Conservation (phyloP, 2,797 vertebrate species). For the Sebastes cheni region DNA sequence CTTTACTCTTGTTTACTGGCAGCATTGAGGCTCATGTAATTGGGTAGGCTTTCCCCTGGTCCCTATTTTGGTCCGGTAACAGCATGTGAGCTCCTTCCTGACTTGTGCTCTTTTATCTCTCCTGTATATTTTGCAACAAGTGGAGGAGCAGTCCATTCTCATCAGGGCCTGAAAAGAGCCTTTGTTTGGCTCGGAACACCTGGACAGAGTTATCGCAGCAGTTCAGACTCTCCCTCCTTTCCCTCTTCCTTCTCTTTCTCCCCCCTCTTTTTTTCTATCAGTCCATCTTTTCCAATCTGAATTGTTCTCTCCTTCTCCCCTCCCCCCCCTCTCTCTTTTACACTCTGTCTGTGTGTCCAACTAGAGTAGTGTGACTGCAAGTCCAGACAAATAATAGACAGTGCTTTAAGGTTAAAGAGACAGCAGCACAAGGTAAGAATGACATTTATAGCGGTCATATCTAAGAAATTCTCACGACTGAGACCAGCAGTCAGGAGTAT, state of each 20-base stretch:
- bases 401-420: neutral
- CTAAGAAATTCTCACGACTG: neutral
- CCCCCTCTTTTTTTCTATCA: slow-evolving; percentile 12
- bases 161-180: slow-evolving; percentile 88
- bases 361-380: neutral
- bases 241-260: slow-evolving; percentile 2
- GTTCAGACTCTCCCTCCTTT: slow-evolving; percentile 50
- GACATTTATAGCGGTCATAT: neutral
- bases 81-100: slow-evolving; percentile 80
- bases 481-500: neutral
- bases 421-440: neutral
- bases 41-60: neutral
- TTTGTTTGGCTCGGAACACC: slow-evolving; percentile 92
- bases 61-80: slow-evolving; percentile 78
- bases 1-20: slow-evolving; percentile 24
- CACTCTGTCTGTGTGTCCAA: neutral
- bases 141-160: slow-evolving; percentile 84
- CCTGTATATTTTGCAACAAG: slow-evolving; percentile 83
- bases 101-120: slow-evolving; percentile 67
- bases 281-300: slow-evolving; percentile 28
- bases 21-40: slow-evolving; percentile 5
- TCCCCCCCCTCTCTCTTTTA: neutral
- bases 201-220: slow-evolving; percentile 85
- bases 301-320: neutral
- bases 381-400: neutral